These are phyloP conservation scores for Myiothlypis coronata DNA, from an alignment of 2,797 vertebrate species.

Conservation along the genomic window DNA sequence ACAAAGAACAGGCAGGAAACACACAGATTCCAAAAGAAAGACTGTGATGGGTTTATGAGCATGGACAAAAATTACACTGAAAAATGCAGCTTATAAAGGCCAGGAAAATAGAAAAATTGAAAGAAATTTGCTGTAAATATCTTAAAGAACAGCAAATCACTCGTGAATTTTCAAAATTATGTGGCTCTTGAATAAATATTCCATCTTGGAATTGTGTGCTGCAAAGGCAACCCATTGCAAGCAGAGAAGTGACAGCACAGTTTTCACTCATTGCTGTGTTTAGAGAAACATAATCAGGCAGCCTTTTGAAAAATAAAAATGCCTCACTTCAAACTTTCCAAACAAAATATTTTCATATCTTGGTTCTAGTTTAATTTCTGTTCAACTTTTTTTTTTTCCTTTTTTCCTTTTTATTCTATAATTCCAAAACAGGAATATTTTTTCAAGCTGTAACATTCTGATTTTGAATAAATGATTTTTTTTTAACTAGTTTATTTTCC, in stretches of 20 bases:
- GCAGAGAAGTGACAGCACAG: background rate
- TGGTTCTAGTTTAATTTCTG: background rate
- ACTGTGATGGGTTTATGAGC: background rate
- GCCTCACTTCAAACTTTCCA: background rate
- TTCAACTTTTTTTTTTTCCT: background rate
- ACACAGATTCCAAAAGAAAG: background rate
- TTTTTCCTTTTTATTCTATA: background rate
- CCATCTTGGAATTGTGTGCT: background rate
- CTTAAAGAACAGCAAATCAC: background rate
- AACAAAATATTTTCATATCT: background rate
- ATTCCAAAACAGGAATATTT: background rate
- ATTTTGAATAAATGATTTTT: background rate
- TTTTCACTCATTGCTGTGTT: background rate
- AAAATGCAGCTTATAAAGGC: background rate
- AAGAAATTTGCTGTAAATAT: background rate
- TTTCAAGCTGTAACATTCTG: background rate
- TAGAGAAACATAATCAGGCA: background rate
- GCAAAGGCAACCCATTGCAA: background rate
- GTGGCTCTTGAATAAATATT: background rate
- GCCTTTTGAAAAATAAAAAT: background rate
- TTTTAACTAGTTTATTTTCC: background rate
- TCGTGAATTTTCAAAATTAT: background rate
- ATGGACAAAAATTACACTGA: background rate
- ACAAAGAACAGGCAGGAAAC: background rate
- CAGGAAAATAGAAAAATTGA: background rate